Evolutionary conservation across 2,888 invertebrate species (phyloP), one percentile per base, ranked within the genome.

Genomic region (Neelides folsomi): DNA sequence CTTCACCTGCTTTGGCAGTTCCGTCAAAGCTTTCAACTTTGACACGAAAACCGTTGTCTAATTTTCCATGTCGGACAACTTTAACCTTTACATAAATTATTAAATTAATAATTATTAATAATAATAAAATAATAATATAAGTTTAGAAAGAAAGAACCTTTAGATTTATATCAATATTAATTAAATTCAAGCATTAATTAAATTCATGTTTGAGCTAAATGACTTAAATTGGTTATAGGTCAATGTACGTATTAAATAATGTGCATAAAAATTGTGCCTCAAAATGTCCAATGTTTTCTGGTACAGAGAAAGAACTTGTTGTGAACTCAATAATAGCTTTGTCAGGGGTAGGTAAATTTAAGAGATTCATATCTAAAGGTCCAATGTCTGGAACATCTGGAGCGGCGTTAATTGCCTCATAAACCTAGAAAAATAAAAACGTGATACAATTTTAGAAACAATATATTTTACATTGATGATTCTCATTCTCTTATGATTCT

Each of bases 1-100:
- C 37, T 1, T 19, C 15, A 1, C 49, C 51, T 8, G 39, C 20
- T 42, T 51, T 54, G n/a, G 58, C 58, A 1, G 77, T 73, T 40
- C 78, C 78, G 64, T 78, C 77, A 13, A 77, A 73, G 1, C 76
- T 76, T 57, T 74, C 75, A 38, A 76, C 71, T 53, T 74, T 69
- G 52, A 75, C 72, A 55, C 65, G 65, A n/a, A 69, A 71, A 39
- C 67, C 65, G 16, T 67, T 66, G 43, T 71, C 68, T 19, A 70
- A 60, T 54, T 71, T 71, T 15, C 76, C 77, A 51, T 69, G 69
- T 47, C 77, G 66, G 37, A 68, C 66, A 15, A 77, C 64, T 8
- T 65, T 66, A 1, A 73, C 68, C 4, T 66, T 51, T 51, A 72
- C 70, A 2, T 15, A n/a, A n/a, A n/a, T n/a, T n/a, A n/a, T n/a